Evolutionary conservation across 2,888 invertebrate genomes (phyloP), one percentile per base, ranked within the genome.

Genomic region (Elysia crispata): DNA sequence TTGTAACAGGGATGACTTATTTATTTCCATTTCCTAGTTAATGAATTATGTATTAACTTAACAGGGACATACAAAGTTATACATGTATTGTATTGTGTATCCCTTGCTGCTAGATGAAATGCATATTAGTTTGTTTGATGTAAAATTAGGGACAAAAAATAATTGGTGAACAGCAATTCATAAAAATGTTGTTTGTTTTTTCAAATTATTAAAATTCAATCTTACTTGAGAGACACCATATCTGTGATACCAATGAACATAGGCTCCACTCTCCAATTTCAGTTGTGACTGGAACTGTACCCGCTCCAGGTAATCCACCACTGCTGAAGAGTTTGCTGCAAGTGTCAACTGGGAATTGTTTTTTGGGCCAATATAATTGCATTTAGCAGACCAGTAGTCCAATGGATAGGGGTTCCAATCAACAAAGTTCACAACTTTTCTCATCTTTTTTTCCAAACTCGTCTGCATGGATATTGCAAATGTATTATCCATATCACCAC

Each of bases 241-340:
- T 78, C 87, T 88, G 83, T 86, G 85, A 82, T 91, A 91, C 91
- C 91, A 91, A 81, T 91, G 91, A 50, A 91, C 83, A 81, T 90
- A 91, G 6, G 91, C 91, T 18, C 86, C 85, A 15, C 87, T 87
- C 41, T 85, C 82, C 78, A 86, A 88, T 88, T 89, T 91, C 54
- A 84, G 83, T 84, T 83, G 83, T 70, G 91, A 87, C 81, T 86
- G 87, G 18, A 84, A 72, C 66, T 86, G 69, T 20, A 90, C 85
- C 13, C 79, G 83, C 41, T 87, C 86, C 1, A 91, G 81, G 75
- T 86, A 86, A 41, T 89, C 87, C 1, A 86, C 80, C 15, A 90
- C 82, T 60, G 86, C 85, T 28, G 88, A 86, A 60, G 86, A 86
- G 82, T 91, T 91, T 11, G 88, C 79, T 23, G 89, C 90, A 62